Evolutionary conservation across 2,888 invertebrate species (phyloP), one percentile per base, ranked within the genome.

Genomic region (Agrotis ipsilon): DNA sequence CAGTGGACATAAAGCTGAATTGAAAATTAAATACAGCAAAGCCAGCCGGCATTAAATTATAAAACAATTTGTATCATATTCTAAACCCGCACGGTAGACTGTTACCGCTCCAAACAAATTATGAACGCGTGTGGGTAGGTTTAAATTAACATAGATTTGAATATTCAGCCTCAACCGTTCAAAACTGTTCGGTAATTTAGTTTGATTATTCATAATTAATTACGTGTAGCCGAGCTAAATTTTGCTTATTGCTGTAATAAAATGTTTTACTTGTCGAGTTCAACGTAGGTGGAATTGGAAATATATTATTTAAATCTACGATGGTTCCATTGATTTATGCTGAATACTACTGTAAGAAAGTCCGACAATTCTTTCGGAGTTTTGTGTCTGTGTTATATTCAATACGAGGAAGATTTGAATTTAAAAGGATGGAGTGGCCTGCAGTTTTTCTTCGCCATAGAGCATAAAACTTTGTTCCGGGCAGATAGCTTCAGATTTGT

Each of bases 61-160:
- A 64, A 78, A 79, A 52, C 61, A 49, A 62, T 32, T 46, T 39
- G 32, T 60, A 24, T 75, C 27, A 16, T 51, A 7, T 3, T 54
- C 46, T 48, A 62, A 75, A 52, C 32, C 27, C 21, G 48, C 48
- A 43, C 39, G 27, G n/a, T 21, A 14, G 24, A 21, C 52, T 54
- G 52, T 24, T 45, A 46, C 39, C 18, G 45, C 61, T 24, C 49
- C 65, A 49, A 72, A 64, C 66, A 49, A 64, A 78, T 81, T 72
- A 78, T 57, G 46, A 24, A 72, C 67, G 58, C 54, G 59, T 52
- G 65, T 51, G 71, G 62, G 62, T 72, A 48, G 48, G 58, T 64
- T 63, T 57, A 68, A 66, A 73, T 75, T 72, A 71, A 55, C 78
- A 80, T 84, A 75, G 21, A 77, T 79, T 81, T 75, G 62, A 78